Evolutionary conservation across 2,888 invertebrate species (phyloP), one percentile per base, ranked within the genome.

Genomic region (Pemphredon lugubris): DNA sequence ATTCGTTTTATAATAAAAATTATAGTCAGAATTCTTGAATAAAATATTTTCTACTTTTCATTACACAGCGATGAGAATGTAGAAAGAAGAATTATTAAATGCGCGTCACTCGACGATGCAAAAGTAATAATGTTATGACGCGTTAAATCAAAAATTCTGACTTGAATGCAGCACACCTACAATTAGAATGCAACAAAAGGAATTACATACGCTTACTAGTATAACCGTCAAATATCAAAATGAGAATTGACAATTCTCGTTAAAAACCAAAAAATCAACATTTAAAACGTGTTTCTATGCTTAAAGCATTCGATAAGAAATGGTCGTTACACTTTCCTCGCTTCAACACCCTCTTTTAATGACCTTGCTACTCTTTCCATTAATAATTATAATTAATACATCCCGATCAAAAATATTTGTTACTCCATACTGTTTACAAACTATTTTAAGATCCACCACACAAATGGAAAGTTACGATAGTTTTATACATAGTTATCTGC

Each of bases 1-100:
- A 9, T 58, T 20, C 42, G 55, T 57, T 37, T 44, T 39, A 30
- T 44, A 30, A 59, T 20, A 5, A 23, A 14, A 54, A 60, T 37
- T 59, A 65, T 21, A 74, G 77, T 81, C 79, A 81, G 81, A 81
- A 79, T 81, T 81, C 57, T 79, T 81, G 75, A 81, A 59, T n/a
- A 60, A 42, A 21, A 51, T 18, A 37, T 48, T 18, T 58, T 44
- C 2, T 44, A 16, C 13, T 16, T 30, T 50, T 23, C 6, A 21
- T 42, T 14, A 34, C n/a, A 34, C 34, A 7, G 9, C n/a, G 34
- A n/a, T 11, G n/a, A 34, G 1, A 7, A 7, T 5, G 7, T 5
- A 26, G 7, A 5, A 26, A 26, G 4, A 26, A 3, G 26, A 26
- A 7, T 26, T 7, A 26, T 26, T 3, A 26, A 26, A 26, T 26